These are phyloP conservation scores for Semaprochilodus insignis DNA, from an alignment of 2,797 vertebrate genomes.

Conservation along the genomic window DNA sequence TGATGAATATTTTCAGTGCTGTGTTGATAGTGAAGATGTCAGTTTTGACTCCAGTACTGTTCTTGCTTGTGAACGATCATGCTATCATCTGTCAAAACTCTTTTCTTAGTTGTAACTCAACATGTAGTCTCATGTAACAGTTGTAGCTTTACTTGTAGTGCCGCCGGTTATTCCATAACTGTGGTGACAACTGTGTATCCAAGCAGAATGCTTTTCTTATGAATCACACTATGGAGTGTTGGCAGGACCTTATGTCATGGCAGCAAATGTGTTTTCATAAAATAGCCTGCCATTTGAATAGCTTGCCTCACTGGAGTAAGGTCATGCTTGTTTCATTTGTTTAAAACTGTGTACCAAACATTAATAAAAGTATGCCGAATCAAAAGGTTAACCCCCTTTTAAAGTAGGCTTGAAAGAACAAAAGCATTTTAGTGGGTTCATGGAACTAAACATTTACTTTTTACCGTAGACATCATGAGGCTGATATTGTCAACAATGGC, in stretches of 20 bases:
- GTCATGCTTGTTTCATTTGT: no score
- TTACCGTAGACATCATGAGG: no score
- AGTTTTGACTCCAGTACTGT: slow-evolving; percentile 4
- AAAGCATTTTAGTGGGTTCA: neutral
- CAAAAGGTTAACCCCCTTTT: neutral
- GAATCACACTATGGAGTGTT: slow-evolving; percentile 45
- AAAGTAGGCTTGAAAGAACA: neutral
- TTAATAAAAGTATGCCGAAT: neutral
- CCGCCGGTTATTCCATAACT: slow-evolving; percentile 36
- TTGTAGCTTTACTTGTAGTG: slow-evolving; percentile 42
- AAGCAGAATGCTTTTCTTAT: slow-evolving; percentile 49
- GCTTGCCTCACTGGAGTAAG: neutral
- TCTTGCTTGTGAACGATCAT: neutral
- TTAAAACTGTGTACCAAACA: neutral
- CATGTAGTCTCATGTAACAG: slow-evolving; percentile 32
- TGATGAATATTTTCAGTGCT: neutral
- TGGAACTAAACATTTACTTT: no score
- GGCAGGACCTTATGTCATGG: slow-evolving; percentile 40
- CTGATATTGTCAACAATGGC: no score
- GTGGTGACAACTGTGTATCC: slow-evolving; percentile 52
- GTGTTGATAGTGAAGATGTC: neutral
- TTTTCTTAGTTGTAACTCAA: slow-evolving; percentile 3
- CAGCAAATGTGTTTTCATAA: slow-evolving; percentile 30
- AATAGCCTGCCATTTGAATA: neutral
- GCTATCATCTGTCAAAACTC: neutral